These are phyloP conservation scores for Zosterops japonicus DNA, from an alignment of 2,113 vertebrate species.

Conservation along the genomic window DNA sequence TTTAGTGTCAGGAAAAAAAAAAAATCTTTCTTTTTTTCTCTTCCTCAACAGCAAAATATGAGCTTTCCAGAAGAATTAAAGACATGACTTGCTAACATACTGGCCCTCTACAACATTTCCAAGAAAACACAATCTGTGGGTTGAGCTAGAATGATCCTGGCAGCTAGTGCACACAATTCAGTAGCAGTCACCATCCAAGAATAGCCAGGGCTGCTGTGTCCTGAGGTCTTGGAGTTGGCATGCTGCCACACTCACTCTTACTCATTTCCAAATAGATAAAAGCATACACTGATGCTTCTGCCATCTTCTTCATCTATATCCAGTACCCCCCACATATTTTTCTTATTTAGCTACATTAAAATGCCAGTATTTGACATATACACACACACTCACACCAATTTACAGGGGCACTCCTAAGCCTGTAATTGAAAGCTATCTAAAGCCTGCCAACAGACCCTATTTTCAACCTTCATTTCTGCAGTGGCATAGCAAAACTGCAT, in stretches of 20 bases:
- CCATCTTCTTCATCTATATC: not conserved
- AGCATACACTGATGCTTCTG: not conserved
- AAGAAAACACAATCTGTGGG: not conserved
- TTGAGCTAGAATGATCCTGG: slow-evolving; percentile 21
- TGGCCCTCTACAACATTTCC: not conserved
- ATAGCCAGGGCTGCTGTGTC: not conserved
- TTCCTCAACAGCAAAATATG: not conserved
- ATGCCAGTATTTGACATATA: not conserved
- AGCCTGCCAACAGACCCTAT: not conserved
- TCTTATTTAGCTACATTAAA: not conserved
- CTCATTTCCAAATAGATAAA: not conserved
- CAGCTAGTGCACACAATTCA: not conserved
- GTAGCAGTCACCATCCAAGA: not conserved
- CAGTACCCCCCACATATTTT: not conserved
- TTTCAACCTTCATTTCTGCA: not conserved
- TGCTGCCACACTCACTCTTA: not conserved
- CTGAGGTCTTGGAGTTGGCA: not conserved
- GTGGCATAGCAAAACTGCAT: not conserved
- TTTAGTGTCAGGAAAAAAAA: not conserved
- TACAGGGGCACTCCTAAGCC: not conserved
- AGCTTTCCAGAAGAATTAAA: not conserved
- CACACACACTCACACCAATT: not conserved
- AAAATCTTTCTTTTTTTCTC: not conserved
- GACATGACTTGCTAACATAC: not conserved
- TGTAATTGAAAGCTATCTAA: not conserved